phyloP scores from a whole-genome alignment of 2,797 vertebrate genomes.

The Eospalax fontanierii region DNA sequence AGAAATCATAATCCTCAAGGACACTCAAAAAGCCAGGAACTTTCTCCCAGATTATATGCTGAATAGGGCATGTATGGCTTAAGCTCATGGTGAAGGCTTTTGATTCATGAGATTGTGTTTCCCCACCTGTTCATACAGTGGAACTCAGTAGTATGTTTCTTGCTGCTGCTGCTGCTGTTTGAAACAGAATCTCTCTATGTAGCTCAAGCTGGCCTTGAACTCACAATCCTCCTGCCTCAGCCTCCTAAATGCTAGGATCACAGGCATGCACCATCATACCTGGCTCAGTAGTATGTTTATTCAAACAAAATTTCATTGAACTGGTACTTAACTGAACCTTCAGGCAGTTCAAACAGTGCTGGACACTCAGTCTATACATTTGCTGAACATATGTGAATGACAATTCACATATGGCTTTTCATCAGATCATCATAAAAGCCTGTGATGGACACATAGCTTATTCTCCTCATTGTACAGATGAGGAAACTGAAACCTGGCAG shows the following conservation, averaged over 20 bases:
- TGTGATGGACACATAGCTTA: background rate
- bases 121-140: background rate
- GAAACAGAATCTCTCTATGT: background rate
- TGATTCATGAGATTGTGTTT: background rate
- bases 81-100: background rate
- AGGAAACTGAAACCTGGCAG: background rate
- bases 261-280: rapidly evolving
- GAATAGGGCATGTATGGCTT: background rate
- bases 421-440: background rate
- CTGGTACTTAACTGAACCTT: background rate
- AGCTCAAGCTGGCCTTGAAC: background rate
- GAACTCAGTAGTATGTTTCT: background rate
- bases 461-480: background rate
- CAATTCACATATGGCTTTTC: background rate
- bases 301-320: background rate
- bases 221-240: background rate
- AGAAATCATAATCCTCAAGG: background rate
- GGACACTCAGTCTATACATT: background rate
- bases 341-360: background rate
- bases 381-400: background rate
- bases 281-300: background rate
- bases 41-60: background rate
- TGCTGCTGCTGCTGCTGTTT: background rate
- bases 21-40: background rate
- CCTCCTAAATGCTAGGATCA: background rate